Percentiles rank a stretch among this genome's conserved stretches.
Evolutionary conservation across 2,797 vertebrate species (phyloP).

Genomic region (Malurus splendens): DNA sequence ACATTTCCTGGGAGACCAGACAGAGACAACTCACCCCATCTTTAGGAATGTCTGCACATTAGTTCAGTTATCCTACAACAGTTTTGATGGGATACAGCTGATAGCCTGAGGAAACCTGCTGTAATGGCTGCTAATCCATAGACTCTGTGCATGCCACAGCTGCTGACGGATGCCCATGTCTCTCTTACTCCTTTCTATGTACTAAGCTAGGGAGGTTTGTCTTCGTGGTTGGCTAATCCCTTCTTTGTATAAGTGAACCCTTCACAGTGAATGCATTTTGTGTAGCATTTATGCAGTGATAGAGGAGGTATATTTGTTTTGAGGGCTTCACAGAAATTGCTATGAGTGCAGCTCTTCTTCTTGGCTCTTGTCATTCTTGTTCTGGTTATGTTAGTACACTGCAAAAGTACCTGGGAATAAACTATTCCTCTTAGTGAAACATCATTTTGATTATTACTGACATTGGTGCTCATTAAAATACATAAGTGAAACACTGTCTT

Average conservation of each 20-base stretch:
- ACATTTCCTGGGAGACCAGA: not conserved
- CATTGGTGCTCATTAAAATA: constrained; percentile 83
- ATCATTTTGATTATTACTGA: constrained; percentile 79
- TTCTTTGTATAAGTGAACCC: not conserved
- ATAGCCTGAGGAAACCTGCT: not conserved
- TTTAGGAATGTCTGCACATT: not conserved
- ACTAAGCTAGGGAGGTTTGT: not conserved
- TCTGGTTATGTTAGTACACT: constrained; percentile 59
- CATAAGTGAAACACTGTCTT: constrained; percentile 78
- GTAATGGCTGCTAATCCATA: not conserved
- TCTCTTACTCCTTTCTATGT: not conserved
- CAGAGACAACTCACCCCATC: not conserved
- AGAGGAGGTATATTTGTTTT: not conserved
- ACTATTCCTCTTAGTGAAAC: constrained; percentile 77
- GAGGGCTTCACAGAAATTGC: constrained; percentile 12
- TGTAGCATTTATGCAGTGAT: not conserved
- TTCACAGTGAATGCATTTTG: not conserved
- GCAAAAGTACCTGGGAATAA: constrained; percentile 64
- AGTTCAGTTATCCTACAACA: not conserved
- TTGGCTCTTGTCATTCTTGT: constrained; percentile 57
- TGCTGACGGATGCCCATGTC: not conserved
- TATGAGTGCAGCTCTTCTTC: not conserved
- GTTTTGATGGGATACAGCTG: not conserved
- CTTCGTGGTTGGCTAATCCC: not conserved
- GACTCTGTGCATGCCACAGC: not conserved